These are phyloP conservation scores for Drosophila parabipectinata DNA, from an alignment of 1,140 invertebrate species.

Conservation along the genomic window DNA sequence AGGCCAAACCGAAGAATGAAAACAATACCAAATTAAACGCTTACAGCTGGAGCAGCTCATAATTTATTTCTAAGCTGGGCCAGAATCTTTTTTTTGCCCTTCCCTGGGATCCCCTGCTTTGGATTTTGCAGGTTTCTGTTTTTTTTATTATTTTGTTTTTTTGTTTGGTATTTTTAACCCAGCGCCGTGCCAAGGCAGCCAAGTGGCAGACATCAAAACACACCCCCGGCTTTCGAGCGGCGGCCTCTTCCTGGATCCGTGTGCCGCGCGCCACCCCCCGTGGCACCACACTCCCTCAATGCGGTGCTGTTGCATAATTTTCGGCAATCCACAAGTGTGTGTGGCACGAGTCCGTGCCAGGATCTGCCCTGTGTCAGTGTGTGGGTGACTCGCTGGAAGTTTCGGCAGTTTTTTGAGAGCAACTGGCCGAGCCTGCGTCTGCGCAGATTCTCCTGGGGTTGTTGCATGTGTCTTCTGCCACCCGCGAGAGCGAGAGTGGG, in stretches of 20 bases:
- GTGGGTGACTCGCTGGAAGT: slow-evolving; percentile 58
- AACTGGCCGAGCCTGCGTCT: slow-evolving; percentile 38
- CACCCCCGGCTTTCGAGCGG: slow-evolving; percentile 54
- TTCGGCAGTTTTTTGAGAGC: slow-evolving; percentile 15
- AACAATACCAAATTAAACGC: slow-evolving; percentile 74
- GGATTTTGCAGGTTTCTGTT: slow-evolving; percentile 13
- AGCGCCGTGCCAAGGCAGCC: slow-evolving; percentile 59
- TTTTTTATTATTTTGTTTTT: slow-evolving; percentile 3
- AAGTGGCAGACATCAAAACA: slow-evolving; percentile 80
- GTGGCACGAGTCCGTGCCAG: slow-evolving; percentile 51
- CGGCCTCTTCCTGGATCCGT: slow-evolving; percentile 13
- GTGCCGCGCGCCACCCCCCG: slow-evolving; percentile 13
- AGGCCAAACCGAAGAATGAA: slow-evolving; percentile 26
- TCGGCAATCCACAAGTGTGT: slow-evolving; percentile 83
- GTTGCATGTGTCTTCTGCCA: slow-evolving; percentile 35
- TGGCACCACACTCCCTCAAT: not conserved
- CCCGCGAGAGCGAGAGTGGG: not conserved
- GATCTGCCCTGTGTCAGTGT: slow-evolving; percentile 28
- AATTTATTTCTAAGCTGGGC: slow-evolving; percentile 50
- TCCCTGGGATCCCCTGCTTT: slow-evolving; percentile 4
- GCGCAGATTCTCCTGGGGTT: slow-evolving; percentile 49
- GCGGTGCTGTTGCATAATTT: slow-evolving; percentile 79
- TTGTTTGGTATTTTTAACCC: slow-evolving; percentile 53
- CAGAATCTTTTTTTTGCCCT: not conserved
- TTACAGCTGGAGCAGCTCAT: slow-evolving; percentile 53